Evolutionary conservation across 2,797 vertebrate genomes (phyloP).

Genomic region (Pseudochaenichthys georgianus): DNA sequence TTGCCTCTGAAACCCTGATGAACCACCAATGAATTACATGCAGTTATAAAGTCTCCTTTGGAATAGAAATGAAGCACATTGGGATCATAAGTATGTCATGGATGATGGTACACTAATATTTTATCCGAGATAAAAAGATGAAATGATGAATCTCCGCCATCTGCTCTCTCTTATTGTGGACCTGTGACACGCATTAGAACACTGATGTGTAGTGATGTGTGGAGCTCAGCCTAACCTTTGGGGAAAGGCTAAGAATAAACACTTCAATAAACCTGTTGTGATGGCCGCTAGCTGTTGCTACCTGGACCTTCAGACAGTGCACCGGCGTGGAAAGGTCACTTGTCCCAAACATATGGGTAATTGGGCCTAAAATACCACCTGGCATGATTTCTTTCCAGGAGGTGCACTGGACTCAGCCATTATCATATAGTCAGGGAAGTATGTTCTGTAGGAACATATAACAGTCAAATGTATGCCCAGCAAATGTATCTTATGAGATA

Average conservation of each 20-base stretch:
- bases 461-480: constrained; percentile 15
- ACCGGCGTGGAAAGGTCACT: constrained; percentile 79
- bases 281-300: constrained; percentile 75
- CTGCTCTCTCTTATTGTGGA: constrained; percentile 36
- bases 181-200: constrained; percentile 64
- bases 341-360: constrained; percentile 81
- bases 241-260: constrained; percentile 80
- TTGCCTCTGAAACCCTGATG: constrained; percentile 71
- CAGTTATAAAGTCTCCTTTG: constrained; percentile 60
- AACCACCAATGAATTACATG: constrained; percentile 65
- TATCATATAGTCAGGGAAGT: constrained; percentile 55
- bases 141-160: constrained; percentile 54
- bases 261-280: constrained; percentile 81
- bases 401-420: constrained; percentile 58
- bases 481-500: constrained; percentile 13
- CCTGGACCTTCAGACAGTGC: constrained; percentile 69
- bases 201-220: constrained; percentile 60
- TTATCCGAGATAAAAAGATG: constrained; percentile 52
- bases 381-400: constrained; percentile 64
- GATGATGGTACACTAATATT: constrained; percentile 51
- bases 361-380: constrained; percentile 81
- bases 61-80: constrained; percentile 55
- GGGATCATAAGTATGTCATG: constrained; percentile 57
- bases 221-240: constrained; percentile 78
- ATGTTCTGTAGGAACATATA: constrained; percentile 47